phyloP scores from a whole-genome alignment of 2,113 vertebrate genomes.

The Petaurus breviceps region DNA sequence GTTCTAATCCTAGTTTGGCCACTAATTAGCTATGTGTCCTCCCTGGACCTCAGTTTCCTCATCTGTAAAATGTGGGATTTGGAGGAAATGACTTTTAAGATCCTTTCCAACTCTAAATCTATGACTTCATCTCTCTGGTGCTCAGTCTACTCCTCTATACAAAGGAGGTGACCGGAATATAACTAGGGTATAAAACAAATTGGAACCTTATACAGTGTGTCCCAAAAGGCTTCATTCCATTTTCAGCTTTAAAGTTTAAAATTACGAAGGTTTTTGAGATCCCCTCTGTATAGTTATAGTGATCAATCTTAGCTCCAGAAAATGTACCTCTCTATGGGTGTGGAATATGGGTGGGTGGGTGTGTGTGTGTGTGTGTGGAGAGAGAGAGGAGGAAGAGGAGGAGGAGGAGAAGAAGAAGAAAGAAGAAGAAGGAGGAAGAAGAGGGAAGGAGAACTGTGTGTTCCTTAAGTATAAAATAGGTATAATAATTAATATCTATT shows the following conservation, averaged over 20 bases:
- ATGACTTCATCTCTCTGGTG: background rate
- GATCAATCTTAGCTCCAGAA: too few relatives aligned
- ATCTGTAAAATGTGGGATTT: background rate
- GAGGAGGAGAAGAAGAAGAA: too few relatives aligned
- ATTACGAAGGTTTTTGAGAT: too few relatives aligned
- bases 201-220: background rate
- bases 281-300: too few relatives aligned
- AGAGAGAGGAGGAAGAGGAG: too few relatives aligned
- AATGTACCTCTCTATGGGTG: too few relatives aligned
- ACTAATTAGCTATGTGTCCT: background rate
- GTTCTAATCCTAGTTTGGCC: background rate
- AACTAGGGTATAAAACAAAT: background rate
- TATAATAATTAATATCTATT: background rate
- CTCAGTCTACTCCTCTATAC: background rate
- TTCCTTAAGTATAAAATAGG: background rate
- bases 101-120: background rate
- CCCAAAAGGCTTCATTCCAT: too few relatives aligned
- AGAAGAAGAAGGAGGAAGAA: too few relatives aligned
- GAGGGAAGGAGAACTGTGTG: too few relatives aligned
- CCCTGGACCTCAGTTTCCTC: background rate
- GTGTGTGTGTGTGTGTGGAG: too few relatives aligned
- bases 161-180: background rate
- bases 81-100: background rate
- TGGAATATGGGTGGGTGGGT: too few relatives aligned
- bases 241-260: too few relatives aligned